A percentile compares a stretch with the other conserved stretches of the same genome.
Conservation (phyloP, 2,888 invertebrate genomes). For the Clepsis dumicolana region DNA sequence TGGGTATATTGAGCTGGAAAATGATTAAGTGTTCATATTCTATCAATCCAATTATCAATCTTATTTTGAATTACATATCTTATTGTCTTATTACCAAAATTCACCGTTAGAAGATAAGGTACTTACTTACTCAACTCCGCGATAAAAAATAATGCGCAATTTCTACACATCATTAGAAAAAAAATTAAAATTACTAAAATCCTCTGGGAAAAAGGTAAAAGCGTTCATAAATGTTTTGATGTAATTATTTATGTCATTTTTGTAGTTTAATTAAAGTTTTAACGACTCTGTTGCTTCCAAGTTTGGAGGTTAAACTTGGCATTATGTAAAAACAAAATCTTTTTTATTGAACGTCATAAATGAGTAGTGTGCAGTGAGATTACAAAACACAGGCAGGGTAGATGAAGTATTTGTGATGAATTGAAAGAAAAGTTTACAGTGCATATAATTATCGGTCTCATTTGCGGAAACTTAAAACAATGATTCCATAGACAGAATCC, state of each 20-base stretch:
- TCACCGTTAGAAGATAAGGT: background rate
- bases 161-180: background rate
- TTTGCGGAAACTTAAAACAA: background rate
- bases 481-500: background rate
- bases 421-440: too few species aligned
- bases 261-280: too few species aligned
- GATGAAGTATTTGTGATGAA: too few species aligned
- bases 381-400: too few species aligned
- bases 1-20: background rate
- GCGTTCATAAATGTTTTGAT: too few species aligned
- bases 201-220: background rate
- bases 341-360: too few species aligned
- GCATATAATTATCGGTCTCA: background rate
- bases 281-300: too few species aligned
- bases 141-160: background rate
- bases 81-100: background rate
- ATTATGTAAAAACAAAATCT: too few species aligned
- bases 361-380: too few species aligned
- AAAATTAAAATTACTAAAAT: background rate
- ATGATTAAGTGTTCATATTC: background rate
- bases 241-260: too few species aligned
- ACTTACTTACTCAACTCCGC: background rate
- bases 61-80: too few species aligned
- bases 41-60: background rate
- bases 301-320: too few species aligned